Evolutionary conservation across 2,797 vertebrate genomes (phyloP), one percentile per base, ranked within the genome.

Genomic region (Zalophus californianus): DNA sequence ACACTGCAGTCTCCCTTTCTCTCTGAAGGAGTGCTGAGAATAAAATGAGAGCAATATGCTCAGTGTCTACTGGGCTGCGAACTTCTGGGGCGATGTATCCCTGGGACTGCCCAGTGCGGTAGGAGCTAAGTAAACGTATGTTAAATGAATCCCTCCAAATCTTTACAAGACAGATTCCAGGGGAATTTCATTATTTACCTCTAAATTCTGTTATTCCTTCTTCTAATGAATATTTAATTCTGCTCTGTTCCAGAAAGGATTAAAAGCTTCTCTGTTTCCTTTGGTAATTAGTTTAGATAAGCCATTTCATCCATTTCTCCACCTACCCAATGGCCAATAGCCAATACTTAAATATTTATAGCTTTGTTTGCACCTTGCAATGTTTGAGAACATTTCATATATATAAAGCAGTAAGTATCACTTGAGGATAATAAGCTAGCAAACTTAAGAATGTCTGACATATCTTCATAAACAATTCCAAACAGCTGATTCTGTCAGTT

Each of bases 171-270:
- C 25, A 84, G 70, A 41, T 9, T 58, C 38, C 16, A 52, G 72
- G 50, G 35, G 86, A 80, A 94, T 91, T 66, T 66, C 52, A 84
- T 92, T 93, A 87, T 89, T 97, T 96, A 77, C 68, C 15, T 92
- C 52, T 93, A 96, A 94, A 94, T 96, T 92, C 48, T 95, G 25
- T 12, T 91, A 41, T 84, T 90, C 41, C 15, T 91, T 94, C 50
- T 78, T 90, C 35, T 38, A 90, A 87, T 90, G 52, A 90, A 90
- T 87, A 91, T 94, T 97, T 97, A 95, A 91, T 77, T 90, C 70
- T 91, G 66, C 32, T 92, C 87, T 82, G 32, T 58, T 93, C 84
- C 62, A 92, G 62, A 92, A 73, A 93, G 89, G 80, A 73, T 68
- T 91, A 52, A 77, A 93, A n/a, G 25, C 35, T 86, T 86, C 14